phyloP scores from a whole-genome alignment of 2,888 invertebrate species.

The Agonum fuliginosum region DNA sequence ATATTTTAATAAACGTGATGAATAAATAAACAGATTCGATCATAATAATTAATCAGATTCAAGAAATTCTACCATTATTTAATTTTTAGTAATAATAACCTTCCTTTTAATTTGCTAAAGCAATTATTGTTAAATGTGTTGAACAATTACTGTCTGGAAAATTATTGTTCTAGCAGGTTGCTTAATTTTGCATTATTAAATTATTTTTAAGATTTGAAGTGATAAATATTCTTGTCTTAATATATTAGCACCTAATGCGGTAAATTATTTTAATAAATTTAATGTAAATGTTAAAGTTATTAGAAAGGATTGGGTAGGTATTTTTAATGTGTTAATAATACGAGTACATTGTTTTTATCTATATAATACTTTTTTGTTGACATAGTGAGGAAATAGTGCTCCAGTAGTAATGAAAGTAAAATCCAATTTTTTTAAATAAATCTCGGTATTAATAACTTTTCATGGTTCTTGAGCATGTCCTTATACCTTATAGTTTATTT shows the following conservation, averaged over 20 bases:
- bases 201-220: background rate
- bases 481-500: background rate
- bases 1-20: background rate
- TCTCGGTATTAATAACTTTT: background rate
- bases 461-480: background rate
- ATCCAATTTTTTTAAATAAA: background rate
- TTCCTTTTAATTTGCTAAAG: background rate
- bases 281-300: background rate
- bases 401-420: background rate
- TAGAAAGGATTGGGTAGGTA: background rate
- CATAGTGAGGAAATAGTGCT: background rate
- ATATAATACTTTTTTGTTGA: background rate
- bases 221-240: background rate
- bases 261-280: background rate
- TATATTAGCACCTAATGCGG: background rate
- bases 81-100: background rate
- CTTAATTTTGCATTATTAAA: background rate
- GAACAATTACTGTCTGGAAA: too few relatives aligned
- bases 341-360: background rate
- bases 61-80: background rate
- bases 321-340: background rate
- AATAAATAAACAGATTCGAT: too few relatives aligned
- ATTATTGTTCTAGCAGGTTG: too few relatives aligned
- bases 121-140: too few relatives aligned
- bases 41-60: too few relatives aligned